A percentile compares a stretch with the other conserved stretches of the same genome.
Conservation (phyloP, 2,888 invertebrate species). For the Chloroclysta siterata region DNA sequence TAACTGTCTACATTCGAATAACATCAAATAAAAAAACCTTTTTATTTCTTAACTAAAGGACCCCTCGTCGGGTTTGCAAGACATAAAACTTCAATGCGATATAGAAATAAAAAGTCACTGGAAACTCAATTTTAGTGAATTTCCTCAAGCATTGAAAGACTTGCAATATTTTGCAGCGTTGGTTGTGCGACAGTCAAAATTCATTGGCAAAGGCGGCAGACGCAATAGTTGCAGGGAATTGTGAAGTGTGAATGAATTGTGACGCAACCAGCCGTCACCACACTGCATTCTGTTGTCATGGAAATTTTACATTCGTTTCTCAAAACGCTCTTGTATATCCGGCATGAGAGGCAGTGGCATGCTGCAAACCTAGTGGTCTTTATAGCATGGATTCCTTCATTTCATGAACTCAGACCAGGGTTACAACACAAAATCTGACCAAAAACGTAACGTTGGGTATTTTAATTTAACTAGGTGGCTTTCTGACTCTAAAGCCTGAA, state of each 20-base stretch:
- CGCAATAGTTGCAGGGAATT: conserved; percentile 48
- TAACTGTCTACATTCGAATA: no score
- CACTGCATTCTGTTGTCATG: conserved; percentile 57
- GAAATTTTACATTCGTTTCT: conserved; percentile 55
- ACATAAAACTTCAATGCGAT: no score
- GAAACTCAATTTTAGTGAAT: background rate
- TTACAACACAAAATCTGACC: no score
- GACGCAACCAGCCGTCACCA: conserved; percentile 49
- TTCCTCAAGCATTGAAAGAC: background rate
- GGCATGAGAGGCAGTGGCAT: background rate
- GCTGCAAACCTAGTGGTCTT: background rate
- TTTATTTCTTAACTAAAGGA: no score
- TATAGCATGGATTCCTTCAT: background rate
- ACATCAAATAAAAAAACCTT: no score
- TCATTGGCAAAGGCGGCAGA: conserved; percentile 56
- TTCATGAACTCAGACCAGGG: background rate
- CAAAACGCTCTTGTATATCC: conserved; percentile 36
- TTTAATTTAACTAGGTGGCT: no score
- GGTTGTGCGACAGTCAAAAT: conserved; percentile 54
- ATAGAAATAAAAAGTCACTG: background rate
- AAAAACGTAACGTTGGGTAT: no score
- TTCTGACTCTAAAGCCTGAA: no score
- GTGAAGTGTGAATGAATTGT: conserved; percentile 51
- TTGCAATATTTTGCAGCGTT: background rate
- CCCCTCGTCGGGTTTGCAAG: no score